Base-by-base conservation (phyloP, 1,140 invertebrate species). In the Psilanteris sp. region DNA sequence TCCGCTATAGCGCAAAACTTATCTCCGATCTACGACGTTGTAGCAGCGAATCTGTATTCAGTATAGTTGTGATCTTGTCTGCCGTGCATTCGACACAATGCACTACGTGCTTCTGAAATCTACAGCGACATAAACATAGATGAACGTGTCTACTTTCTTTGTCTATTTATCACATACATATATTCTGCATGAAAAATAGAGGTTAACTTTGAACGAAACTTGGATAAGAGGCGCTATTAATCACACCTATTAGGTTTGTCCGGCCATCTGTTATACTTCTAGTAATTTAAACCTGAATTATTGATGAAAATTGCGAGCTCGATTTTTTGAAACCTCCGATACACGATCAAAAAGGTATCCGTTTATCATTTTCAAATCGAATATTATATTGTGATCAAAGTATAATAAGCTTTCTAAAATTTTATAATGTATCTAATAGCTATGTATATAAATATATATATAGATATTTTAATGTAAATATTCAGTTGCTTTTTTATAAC, bases 1-100 rank as follows among this genome's bases (percentile, higher is more conserved):
- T 43, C 43, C 27, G 8, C 26, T 26, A 7, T 10, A 52, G 36
- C 37, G 32, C 20, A 57, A 72, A 29, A 46, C 22, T 44, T 62
- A 72, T 72, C 67, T 62, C 1, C 0, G n/a, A 72, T 72, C 67
- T 61, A 44, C 37, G 54, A 44, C n/a, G n/a, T n/a, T n/a, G n/a
- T n/a, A n/a, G n/a, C n/a, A n/a, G n/a, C 31, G 10, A 36, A 55
- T 29, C 48, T 20, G 32, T 27, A 10, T 46, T 34, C 54, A 32
- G 61, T 71, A 61, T 55, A 54, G 3, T 43, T 9, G 11, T 43
- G 43, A 59, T 68, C 39, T 55, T 72, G 67, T 72, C 34, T 64
- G 8, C 0, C 18, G 18, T 44, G 44, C 16, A 32, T 50, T 22
- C 26, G 34, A 24, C 20, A 72, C 48, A 72, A 64, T 64, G 41